phyloP scores from a whole-genome alignment of 2,113 vertebrate genomes.

The Laterallus jamaicensis region DNA sequence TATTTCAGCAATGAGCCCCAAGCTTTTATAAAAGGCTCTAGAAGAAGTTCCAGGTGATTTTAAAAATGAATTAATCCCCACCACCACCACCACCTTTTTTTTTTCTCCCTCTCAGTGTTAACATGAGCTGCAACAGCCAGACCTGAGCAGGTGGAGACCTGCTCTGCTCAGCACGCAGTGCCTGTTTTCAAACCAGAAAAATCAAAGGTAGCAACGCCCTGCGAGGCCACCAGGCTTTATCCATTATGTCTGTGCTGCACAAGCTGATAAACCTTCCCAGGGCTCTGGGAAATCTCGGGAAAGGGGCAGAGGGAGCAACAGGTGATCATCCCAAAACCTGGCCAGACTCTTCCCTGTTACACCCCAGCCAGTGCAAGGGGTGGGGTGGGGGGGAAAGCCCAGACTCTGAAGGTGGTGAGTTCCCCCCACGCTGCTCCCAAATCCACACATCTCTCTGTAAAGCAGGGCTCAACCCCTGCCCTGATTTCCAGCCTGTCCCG shows the following conservation, averaged over 20 bases:
- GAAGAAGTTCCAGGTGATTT: not conserved
- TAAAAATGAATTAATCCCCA: too few relatives aligned
- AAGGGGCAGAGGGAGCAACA: constrained; percentile 29
- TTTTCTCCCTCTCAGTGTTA: not conserved
- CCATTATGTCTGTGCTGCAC: not conserved
- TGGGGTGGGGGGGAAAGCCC: not conserved
- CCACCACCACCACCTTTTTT: not conserved
- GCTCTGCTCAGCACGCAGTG: not conserved
- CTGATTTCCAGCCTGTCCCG: not conserved
- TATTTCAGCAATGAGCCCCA: not conserved
- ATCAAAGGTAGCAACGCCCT: constrained; percentile 11
- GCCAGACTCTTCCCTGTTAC: not conserved
- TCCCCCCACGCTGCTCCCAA: not conserved
- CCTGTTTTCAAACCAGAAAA: not conserved
- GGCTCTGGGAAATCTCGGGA: not conserved
- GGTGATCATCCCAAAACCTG: not conserved
- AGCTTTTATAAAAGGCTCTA: not conserved
- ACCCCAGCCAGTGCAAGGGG: not conserved
- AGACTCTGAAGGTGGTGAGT: rapidly evolving
- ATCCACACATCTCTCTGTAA: rapidly evolving
- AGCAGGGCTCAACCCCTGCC: not conserved
- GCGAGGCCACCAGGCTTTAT: not conserved
- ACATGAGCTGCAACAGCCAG: not conserved
- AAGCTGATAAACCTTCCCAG: not conserved
- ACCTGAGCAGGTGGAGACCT: constrained; percentile 20